Percentiles rank a stretch among this genome's conserved stretches.
Conservation (phyloP, 92 coral and sea anemone species). For the Parazoanthus darwini region DNA sequence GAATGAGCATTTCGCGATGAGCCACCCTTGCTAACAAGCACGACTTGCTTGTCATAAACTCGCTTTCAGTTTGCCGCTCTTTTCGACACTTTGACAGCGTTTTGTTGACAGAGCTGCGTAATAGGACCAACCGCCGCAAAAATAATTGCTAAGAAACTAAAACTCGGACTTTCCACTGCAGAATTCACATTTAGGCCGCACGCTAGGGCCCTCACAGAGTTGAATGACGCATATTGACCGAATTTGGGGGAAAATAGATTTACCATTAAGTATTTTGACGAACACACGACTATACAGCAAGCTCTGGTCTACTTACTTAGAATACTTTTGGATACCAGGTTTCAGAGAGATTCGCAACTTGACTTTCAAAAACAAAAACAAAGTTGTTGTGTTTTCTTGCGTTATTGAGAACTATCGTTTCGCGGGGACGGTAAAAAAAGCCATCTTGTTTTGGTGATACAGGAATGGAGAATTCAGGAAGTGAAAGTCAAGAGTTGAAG, state of each 20-base stretch:
- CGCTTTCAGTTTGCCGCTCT: constrained; percentile 81
- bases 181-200: constrained; percentile 43
- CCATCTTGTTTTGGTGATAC: neutral
- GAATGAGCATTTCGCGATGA: constrained; percentile 60
- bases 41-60: constrained; percentile 66
- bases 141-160: constrained; percentile 70
- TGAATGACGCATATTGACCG: constrained; percentile 34
- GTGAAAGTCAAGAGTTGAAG: constrained; percentile 9
- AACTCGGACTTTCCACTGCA: constrained; percentile 11
- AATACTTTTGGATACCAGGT: constrained; percentile 16
- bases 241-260: constrained; percentile 2
- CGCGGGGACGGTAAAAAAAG: neutral
- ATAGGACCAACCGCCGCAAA: constrained; percentile 31
- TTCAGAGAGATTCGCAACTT: constrained; percentile 19
- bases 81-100: constrained; percentile 60
- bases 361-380: neutral
- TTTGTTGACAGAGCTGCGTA: constrained; percentile 84
- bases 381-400: neutral
- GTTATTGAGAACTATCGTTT: neutral
- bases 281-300: neutral
- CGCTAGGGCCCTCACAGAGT: neutral
- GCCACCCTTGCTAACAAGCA: constrained; percentile 34
- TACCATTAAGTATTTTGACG: neutral
- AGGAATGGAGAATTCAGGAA: constrained; percentile 9
- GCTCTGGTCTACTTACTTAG: neutral